These are phyloP conservation scores for Triplophysa bombifrons DNA, from an alignment of 2,797 vertebrate genomes.

Conservation along the genomic window DNA sequence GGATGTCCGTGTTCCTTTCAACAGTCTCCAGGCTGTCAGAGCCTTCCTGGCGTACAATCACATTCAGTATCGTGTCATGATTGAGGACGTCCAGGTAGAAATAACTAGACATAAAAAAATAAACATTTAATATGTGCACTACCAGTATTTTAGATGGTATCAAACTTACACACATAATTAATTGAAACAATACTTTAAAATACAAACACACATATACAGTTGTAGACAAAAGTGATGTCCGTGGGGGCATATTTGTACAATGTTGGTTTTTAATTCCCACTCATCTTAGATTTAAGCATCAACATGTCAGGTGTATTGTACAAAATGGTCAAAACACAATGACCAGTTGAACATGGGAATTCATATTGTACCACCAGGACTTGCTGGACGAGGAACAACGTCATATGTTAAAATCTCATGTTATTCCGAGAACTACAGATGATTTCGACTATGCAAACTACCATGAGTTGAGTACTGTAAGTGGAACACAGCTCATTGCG, in stretches of 20 bases:
- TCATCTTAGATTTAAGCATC: no score
- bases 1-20: slow-evolving; percentile 85
- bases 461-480: slow-evolving; percentile 83
- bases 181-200: no score
- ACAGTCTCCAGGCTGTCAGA: slow-evolving; percentile 79
- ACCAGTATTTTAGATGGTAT: neutral
- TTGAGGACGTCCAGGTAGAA: slow-evolving; percentile 86
- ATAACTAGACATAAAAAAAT: neutral
- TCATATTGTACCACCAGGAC: slow-evolving; percentile 56
- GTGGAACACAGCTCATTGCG: neutral
- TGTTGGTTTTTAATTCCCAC: no score
- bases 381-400: slow-evolving; percentile 80
- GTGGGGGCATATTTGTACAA: no score
- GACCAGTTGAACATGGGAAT: accelerated
- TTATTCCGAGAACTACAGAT: slow-evolving; percentile 57
- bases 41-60: slow-evolving; percentile 76
- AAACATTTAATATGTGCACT: neutral
- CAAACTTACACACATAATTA: no score
- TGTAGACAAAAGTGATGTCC: no score
- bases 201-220: no score
- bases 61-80: slow-evolving; percentile 83
- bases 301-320: no score
- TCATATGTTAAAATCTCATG: slow-evolving; percentile 69
- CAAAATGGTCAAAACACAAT: neutral
- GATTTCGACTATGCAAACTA: slow-evolving; percentile 80